Evolutionary conservation across 2,888 invertebrate genomes (phyloP), one percentile per base, ranked within the genome.

Genomic region (Macrostomum cliftonense): DNA sequence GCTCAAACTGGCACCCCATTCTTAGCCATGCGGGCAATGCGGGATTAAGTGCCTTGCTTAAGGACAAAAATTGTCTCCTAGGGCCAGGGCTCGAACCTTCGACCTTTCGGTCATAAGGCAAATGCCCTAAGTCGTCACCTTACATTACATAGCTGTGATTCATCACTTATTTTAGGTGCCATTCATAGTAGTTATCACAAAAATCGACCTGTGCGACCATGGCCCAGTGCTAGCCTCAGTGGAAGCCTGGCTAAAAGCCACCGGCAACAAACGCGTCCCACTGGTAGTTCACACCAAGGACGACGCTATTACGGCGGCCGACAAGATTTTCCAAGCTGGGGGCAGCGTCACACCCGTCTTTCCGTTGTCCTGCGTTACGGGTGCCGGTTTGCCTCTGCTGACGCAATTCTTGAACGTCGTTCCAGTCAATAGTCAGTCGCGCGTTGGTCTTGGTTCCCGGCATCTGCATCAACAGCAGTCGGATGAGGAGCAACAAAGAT

Each of bases 111-210:
- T n/a, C n/a, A n/a, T n/a, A n/a, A n/a, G n/a, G n/a, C n/a, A n/a
- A n/a, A n/a, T n/a, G n/a, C n/a, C n/a, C n/a, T n/a, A n/a, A n/a
- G n/a, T n/a, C n/a, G n/a, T n/a, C n/a, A n/a, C n/a, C n/a, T n/a
- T n/a, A n/a, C n/a, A n/a, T n/a, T n/a, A n/a, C n/a, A n/a, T n/a
- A n/a, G n/a, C n/a, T n/a, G 5, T 9, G 28, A 28, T 9, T 7
- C 28, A 4, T 28, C 28, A 7, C 28, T 28, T 28, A 4, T 9
- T 28, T 7, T 9, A 72, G 47, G 73, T 78, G 59, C 91, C 95
- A 0, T 82, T 93, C 68, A 88, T 93, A 67, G 80, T 88, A 14
- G 84, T 93, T 1, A 77, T 97, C 52, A 89, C 84, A 53, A 97
- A 97, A 75, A 81, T 81, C 50, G 95, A 97, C 71, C 75, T 87